phyloP scores from a whole-genome alignment of 2,113 vertebrate genomes.

The Struthio camelus region DNA sequence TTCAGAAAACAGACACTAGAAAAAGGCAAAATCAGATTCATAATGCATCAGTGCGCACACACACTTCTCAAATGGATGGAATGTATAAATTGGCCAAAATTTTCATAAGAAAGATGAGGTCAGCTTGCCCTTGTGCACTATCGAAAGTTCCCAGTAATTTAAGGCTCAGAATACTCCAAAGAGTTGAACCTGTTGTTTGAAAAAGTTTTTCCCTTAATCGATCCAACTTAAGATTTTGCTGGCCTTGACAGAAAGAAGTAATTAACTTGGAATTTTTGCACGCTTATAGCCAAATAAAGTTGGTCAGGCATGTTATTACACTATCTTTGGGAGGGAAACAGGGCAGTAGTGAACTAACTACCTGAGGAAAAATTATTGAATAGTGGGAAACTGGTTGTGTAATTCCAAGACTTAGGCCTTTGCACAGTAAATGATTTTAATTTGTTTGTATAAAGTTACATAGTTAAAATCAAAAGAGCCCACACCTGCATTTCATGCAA shows the following conservation, averaged over 20 bases:
- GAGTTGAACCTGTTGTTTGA: not conserved
- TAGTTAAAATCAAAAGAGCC: not conserved
- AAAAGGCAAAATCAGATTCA: not conserved
- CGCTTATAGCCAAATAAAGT: not conserved
- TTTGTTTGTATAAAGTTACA: not conserved
- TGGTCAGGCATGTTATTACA: not conserved
- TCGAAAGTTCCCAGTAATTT: not conserved
- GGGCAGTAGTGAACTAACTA: not conserved
- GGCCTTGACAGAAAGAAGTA: conserved; percentile 32
- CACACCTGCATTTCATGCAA: not conserved
- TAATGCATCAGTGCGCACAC: not conserved
- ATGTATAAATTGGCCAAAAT: not conserved
- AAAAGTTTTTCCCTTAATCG: not conserved
- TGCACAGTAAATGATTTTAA: not conserved
- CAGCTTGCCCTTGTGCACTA: not conserved
- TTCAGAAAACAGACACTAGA: not conserved
- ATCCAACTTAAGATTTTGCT: conserved; percentile 22
- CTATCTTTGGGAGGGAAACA: not conserved
- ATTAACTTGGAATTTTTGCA: conserved; percentile 18
- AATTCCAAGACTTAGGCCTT: not conserved
- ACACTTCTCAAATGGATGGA: not conserved
- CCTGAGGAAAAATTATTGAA: not conserved
- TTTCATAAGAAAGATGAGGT: not conserved
- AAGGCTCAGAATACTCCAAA: not conserved
- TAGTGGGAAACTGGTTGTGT: not conserved